phyloP scores from a whole-genome alignment of 1,140 invertebrate genomes.

The Pseudomyrmex pallidus region DNA sequence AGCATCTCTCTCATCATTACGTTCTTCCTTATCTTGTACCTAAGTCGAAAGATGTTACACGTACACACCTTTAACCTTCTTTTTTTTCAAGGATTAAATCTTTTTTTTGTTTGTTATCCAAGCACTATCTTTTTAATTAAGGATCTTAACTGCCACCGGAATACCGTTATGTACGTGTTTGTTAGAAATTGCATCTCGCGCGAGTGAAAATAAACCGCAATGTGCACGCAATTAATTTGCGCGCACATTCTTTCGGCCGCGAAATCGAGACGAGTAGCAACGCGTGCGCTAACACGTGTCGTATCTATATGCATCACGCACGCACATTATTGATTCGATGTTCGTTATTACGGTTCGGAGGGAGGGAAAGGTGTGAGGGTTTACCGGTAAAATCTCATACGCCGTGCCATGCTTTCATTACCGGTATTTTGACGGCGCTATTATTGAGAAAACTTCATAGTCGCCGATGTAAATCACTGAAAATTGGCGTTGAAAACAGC shows the following conservation, averaged over 20 bases:
- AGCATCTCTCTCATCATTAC: constrained; percentile 10
- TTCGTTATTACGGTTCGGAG: background rate
- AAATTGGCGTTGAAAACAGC: too few relatives aligned
- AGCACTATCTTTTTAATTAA: background rate
- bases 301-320: background rate
- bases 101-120: background rate
- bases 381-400: too few relatives aligned
- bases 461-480: too few relatives aligned
- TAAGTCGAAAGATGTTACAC: background rate
- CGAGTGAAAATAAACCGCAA: too few relatives aligned
- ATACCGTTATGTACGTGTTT: too few relatives aligned
- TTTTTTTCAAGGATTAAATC: background rate
- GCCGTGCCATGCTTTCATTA: background rate
- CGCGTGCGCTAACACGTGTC: background rate
- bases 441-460: background rate
- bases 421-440: background rate
- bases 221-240: background rate
- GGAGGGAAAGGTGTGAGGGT: too few relatives aligned
- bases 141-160: too few relatives aligned
- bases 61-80: background rate
- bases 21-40: background rate
- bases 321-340: constrained; percentile 12
- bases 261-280: background rate
- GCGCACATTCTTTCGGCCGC: constrained; percentile 1
- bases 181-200: too few relatives aligned